Evolutionary conservation across 2,113 vertebrate species (phyloP).

Genomic region (Burhinus bistriatus): DNA sequence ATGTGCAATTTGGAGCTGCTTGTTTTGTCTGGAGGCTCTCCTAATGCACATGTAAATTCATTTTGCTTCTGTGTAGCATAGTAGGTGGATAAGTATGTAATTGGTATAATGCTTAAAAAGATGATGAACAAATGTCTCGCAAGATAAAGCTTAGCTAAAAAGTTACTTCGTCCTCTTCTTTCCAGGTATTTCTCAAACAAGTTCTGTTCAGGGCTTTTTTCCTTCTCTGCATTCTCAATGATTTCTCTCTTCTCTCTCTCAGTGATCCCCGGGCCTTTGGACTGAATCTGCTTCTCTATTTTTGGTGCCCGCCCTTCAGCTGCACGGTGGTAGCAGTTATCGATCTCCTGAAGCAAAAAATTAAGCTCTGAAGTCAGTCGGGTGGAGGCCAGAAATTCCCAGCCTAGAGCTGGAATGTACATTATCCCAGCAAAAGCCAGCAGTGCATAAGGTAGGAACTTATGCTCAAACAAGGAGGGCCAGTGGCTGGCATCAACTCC

Average conservation of each 20-base stretch:
- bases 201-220: constrained; percentile 98
- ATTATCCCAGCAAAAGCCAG: constrained; percentile 97
- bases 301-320: constrained; percentile 97
- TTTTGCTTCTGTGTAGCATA: constrained; percentile 95
- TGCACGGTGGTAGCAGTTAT: constrained; percentile 98
- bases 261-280: constrained; percentile 94
- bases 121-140: constrained; percentile 93
- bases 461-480: constrained; percentile 96
- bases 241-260: constrained; percentile 94
- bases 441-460: constrained; percentile 96
- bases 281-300: constrained; percentile 99
- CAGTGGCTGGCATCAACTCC: constrained; percentile 88
- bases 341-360: constrained; percentile 98
- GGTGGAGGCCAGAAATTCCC: constrained; percentile 97
- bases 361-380: constrained; percentile 98
- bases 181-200: constrained; percentile 98
- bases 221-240: constrained; percentile 98
- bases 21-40: constrained; percentile 87
- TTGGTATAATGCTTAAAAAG: constrained; percentile 94
- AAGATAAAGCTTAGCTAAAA: constrained; percentile 94
- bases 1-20: constrained; percentile 82
- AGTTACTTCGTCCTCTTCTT: constrained; percentile 94
- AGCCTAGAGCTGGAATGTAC: constrained; percentile 95
- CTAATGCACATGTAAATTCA: constrained; percentile 93
- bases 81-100: constrained; percentile 94